Base-by-base conservation (phyloP, 2,888 invertebrate species). In the Hedychridium roseum region DNA sequence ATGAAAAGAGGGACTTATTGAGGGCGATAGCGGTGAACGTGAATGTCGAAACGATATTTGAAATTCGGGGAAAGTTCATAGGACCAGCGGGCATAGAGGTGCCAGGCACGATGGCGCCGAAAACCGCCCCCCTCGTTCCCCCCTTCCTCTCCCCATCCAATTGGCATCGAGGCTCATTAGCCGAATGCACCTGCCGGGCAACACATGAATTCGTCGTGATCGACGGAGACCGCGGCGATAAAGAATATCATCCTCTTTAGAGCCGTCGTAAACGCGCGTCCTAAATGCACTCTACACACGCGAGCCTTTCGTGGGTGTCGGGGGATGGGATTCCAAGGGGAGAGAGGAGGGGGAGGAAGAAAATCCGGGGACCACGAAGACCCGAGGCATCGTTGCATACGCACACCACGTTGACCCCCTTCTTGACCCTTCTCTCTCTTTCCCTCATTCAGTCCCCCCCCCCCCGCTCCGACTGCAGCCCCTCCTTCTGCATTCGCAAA, bases 271-370 rank as follows among this genome's bases (percentile, higher is more conserved):
- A 48, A 50, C n/a, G n/a, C 45, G 59, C 58, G 62, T 65, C 63
- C 66, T 58, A 70, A 74, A 73, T 73, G 72, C 73, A 70, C 64
- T 66, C 57, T 67, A 62, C 66, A 65, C 71, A 72, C 70, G 73
- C 73, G 70, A 74, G 54, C 18, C 14, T 70, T 66, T 65, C 65
- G 63, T 52, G 59, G 43, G 58, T 50, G 56, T 40, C 39, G 51
- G 45, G 43, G 3, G 21, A 3, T 28, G 9, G 14, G 3, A 35
- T 47, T 50, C 43, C 42, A 37, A 35, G 35, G 27, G 52, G 43
- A 32, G 16, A 28, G 12, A 38, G 41, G 36, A 37, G 35, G 23
- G 45, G 15, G 26, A 17, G 30, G 30, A 32, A 31, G 35, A 45
- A 32, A 42, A 49, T 41, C 30, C 23, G 31, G 45, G 38, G 42